phyloP scores from a whole-genome alignment of 2,113 vertebrate genomes.

The Vulpes ferrilata region DNA sequence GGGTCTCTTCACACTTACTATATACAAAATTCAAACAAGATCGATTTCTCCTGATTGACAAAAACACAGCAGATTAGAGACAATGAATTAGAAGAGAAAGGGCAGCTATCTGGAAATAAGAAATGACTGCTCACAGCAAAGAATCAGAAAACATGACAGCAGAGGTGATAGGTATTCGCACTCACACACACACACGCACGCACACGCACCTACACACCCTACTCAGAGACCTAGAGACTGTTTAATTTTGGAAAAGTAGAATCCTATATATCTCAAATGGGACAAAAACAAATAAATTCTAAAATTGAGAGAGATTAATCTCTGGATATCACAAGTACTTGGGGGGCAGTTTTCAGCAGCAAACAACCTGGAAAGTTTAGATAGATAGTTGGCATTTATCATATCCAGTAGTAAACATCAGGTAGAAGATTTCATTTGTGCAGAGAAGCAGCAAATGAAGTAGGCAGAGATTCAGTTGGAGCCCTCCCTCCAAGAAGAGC shows the following conservation, averaged over 20 bases:
- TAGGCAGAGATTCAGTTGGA: neutral
- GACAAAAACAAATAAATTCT: neutral
- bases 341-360: neutral
- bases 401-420: neutral
- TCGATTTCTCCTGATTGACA: slow-evolving; percentile 14
- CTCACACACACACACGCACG: neutral
- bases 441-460: neutral
- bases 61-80: neutral
- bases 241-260: neutral
- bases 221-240: neutral
- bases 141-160: neutral
- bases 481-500: neutral
- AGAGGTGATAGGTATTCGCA: neutral
- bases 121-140: neutral
- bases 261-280: neutral
- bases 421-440: neutral
- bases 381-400: neutral
- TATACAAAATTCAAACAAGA: neutral
- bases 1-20: neutral
- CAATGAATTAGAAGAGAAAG: neutral
- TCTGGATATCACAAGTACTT: neutral
- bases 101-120: slow-evolving; percentile 15
- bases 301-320: neutral
- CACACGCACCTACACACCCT: neutral
- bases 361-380: neutral